Conservation (phyloP, 2,113 vertebrate genomes). For the Macrotus californicus region DNA sequence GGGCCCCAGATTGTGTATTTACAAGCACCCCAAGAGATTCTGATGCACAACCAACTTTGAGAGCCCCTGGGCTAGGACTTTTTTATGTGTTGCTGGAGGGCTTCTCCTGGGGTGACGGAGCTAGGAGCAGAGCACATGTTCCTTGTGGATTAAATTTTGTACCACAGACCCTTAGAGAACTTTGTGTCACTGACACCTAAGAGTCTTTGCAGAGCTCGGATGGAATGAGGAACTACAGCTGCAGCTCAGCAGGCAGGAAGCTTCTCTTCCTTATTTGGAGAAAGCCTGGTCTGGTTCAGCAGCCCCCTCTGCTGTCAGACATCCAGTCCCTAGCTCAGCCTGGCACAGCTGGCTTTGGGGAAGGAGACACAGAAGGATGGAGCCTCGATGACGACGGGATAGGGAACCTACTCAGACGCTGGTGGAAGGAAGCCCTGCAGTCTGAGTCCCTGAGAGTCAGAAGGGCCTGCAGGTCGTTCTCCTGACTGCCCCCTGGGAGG, state of each 20-base stretch:
- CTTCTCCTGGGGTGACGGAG: background rate
- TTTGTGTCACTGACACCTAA: background rate
- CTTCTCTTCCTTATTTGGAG: background rate
- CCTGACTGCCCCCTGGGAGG: background rate
- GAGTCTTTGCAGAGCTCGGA: background rate
- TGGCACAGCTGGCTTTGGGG: background rate
- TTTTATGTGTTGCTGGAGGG: background rate
- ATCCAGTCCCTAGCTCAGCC: background rate
- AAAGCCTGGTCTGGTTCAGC: conserved; percentile 4
- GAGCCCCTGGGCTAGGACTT: background rate
- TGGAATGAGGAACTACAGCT: background rate
- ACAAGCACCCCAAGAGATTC: background rate
- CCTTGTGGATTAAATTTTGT: background rate
- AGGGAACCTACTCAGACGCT: background rate
- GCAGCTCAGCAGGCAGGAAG: background rate
- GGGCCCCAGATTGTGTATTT: background rate
- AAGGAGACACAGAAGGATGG: background rate
- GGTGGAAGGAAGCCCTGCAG: background rate
- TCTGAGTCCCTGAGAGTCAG: background rate
- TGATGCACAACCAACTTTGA: background rate
- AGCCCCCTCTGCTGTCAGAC: conserved; percentile 58
- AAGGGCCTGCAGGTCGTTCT: background rate
- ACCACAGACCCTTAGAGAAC: background rate
- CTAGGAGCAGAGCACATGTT: background rate
- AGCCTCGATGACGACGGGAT: fast-evolving